Evolutionary conservation across 2,113 vertebrate genomes (phyloP), one percentile per base, ranked within the genome.

Genomic region (Zapornia atra): DNA sequence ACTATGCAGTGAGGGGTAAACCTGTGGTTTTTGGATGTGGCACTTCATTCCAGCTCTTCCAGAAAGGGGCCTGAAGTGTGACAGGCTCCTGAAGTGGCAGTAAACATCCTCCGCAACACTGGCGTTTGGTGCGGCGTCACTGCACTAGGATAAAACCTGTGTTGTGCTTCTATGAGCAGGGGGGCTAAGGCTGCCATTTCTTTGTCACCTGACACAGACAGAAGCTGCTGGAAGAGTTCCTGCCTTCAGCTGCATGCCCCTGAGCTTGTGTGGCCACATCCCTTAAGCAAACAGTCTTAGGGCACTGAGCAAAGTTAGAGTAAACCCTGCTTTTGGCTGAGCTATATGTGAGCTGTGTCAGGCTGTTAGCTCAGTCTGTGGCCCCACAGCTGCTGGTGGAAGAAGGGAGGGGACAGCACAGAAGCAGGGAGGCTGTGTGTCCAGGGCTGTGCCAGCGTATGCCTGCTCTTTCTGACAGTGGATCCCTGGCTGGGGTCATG

Each of bases 381-480:
- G 21, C 46, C 86, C 25, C 40, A 29, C 24, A 86, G 44, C 48
- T 72, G 66, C 56, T 86, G 28, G 69, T 63, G 42, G 56, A 66
- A 8, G 31, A 40, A 22, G 42, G 15, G 31, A 69, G 19, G 26
- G 20, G 26, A 54, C 1, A 16, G 18, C 34, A 28, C 78, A 28
- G 8, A 60, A 56, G 36, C 28, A 68, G 66, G 83, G 29, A 65
- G 40, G 21, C 61, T 90, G 10, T 2, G 9, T 80, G 25, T 53
- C 31, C 1, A 2, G 10, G 40, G 11, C 68, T 0, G 4, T 51
- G 69, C 24, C 42, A 60, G n/a, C 46, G 64, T 59, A 1, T 12
- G 12, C 44, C 60, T 63, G 28, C 40, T 70, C 29, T 82, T 77
- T 28, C 9, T 1, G 1, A 2, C 53, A 65, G 28, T 60, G 40